These are phyloP conservation scores for Drosophila orosa DNA, from an alignment of 1,140 invertebrate genomes.

Conservation along the genomic window DNA sequence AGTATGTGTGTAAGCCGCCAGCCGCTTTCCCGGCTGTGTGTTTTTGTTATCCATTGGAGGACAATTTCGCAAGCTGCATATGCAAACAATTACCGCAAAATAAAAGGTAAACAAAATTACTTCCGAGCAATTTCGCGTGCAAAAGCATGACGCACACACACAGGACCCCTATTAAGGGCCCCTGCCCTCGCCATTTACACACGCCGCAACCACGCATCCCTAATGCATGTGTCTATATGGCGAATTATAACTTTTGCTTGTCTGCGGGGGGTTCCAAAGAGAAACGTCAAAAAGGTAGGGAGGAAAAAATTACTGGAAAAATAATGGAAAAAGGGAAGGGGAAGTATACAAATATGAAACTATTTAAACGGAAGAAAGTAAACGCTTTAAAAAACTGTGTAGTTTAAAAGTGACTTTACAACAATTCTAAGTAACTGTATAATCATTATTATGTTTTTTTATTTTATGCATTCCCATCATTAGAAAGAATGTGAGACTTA, in stretches of 20 bases:
- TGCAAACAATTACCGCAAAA: constrained; percentile 80
- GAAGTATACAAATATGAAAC: background rate
- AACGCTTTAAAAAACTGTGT: too few species aligned
- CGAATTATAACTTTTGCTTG: constrained; percentile 57
- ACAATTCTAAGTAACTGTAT: background rate
- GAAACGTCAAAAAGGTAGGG: background rate
- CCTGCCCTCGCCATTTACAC: constrained; percentile 1
- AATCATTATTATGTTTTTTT: background rate
- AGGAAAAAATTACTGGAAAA: constrained; percentile 3
- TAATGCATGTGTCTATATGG: constrained; percentile 64
- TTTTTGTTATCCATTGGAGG: constrained; percentile 63
- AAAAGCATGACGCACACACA: constrained; percentile 56
- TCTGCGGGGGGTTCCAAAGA: background rate
- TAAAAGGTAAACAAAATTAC: constrained; percentile 82
- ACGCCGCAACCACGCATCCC: constrained; percentile 17
- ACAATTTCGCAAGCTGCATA: constrained; percentile 77
- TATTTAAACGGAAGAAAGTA: background rate
- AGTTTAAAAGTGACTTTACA: background rate
- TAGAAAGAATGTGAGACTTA: background rate
- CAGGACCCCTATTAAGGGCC: constrained; percentile 6
- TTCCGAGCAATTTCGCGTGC: constrained; percentile 75
- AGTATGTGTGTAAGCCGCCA: too few species aligned
- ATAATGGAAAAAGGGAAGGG: background rate
- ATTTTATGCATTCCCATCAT: constrained; percentile 1
- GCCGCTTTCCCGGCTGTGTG: constrained; percentile 18